Conservation (phyloP, 2,797 vertebrate species). For the Champsocephalus esox region DNA sequence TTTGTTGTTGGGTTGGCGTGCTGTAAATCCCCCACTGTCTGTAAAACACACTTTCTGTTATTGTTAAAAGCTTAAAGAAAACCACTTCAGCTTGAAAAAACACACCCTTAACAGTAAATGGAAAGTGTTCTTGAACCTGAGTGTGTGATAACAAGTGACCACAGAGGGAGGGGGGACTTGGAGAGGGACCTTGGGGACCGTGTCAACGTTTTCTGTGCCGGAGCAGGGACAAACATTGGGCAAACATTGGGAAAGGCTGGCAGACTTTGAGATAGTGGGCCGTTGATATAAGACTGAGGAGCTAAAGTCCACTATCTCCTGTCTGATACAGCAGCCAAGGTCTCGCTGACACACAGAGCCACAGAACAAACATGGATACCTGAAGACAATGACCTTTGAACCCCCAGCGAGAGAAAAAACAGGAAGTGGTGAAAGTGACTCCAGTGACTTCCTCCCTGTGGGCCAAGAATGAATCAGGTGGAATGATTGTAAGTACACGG, state of each 20-base stretch:
- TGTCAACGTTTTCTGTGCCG: constrained; percentile 84
- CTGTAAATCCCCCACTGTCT: constrained; percentile 19
- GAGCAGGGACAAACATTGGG: constrained; percentile 81
- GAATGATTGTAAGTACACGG: constrained; percentile 87
- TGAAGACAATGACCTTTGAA: constrained; percentile 85
- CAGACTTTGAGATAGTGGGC: constrained; percentile 83
- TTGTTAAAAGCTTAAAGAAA: constrained; percentile 25
- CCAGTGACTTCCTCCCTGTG: constrained; percentile 69
- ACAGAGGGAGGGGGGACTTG: constrained; percentile 64
- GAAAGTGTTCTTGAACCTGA: constrained; percentile 78
- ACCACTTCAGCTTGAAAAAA: constrained; percentile 3
- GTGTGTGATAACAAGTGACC: constrained; percentile 60
- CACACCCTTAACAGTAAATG: constrained; percentile 28
- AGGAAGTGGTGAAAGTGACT: constrained; percentile 81
- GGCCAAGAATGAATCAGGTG: constrained; percentile 87
- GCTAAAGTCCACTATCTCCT: constrained; percentile 80
- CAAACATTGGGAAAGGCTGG: constrained; percentile 85
- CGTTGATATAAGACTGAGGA: constrained; percentile 85
- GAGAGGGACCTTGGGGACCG: constrained; percentile 79
- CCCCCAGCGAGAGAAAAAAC: constrained; percentile 65
- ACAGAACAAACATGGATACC: constrained; percentile 83
- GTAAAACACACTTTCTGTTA: constrained; percentile 18
- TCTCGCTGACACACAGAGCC: constrained; percentile 76
- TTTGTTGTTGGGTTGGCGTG: constrained; percentile 31
- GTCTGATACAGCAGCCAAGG: constrained; percentile 80